Evolutionary conservation across 23 tunicate genomes (phyloP).

Genomic region (Halocynthia roretzi): DNA sequence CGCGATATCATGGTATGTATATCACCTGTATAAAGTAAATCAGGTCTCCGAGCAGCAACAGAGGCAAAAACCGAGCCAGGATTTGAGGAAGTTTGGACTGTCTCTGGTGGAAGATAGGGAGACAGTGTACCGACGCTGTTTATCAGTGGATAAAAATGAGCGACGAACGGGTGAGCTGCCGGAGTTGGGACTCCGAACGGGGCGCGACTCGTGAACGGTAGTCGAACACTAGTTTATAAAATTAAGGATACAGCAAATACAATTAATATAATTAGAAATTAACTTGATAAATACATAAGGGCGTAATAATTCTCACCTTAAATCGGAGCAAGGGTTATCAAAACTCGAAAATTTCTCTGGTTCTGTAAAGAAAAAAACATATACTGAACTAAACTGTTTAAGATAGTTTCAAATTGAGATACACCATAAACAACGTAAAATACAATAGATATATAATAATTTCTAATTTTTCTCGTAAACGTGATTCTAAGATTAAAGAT

Average conservation of each 20-base stretch:
- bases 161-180: constrained; percentile 63
- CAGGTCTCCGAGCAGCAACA: constrained; percentile 12
- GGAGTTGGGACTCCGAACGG: constrained; percentile 33
- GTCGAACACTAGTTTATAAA: no score
- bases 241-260: no score
- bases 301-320: not conserved
- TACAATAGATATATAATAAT: no score
- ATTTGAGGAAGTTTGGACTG: constrained; percentile 26
- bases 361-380: constrained; percentile 3
- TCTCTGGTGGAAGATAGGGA: constrained; percentile 18
- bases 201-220: not conserved
- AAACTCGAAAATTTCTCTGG: not conserved
- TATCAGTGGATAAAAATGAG: constrained; percentile 67
- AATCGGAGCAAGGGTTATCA: constrained; percentile 3
- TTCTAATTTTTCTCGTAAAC: no score
- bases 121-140: constrained; percentile 30
- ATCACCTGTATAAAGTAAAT: constrained; percentile 18
- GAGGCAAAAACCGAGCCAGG: constrained; percentile 13
- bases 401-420: no score
- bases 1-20: no score
- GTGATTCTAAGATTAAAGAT: no score
- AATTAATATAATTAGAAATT: no score
- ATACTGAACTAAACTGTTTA: no score
- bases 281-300: no score
- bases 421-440: no score